Conservation (phyloP, 2,888 invertebrate species). For the Clusia tigrina region DNA sequence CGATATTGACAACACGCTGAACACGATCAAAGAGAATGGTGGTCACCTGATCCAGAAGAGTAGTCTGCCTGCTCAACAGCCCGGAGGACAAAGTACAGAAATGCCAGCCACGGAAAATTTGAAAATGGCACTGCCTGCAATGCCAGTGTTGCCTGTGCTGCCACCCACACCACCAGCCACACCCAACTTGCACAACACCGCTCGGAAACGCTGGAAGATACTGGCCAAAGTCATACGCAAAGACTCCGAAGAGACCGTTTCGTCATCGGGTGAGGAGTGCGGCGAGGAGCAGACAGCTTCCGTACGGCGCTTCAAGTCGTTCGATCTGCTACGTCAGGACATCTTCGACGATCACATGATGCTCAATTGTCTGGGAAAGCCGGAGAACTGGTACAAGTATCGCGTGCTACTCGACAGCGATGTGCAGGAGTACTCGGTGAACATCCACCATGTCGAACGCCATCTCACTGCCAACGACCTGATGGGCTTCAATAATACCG, state of each 20-base stretch:
- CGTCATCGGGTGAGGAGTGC: constrained; percentile 55
- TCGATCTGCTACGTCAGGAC: constrained; percentile 68
- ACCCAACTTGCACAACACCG: constrained; percentile 64
- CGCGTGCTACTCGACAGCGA: constrained; percentile 64
- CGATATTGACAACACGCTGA: constrained; percentile 63
- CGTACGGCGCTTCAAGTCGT: constrained; percentile 69
- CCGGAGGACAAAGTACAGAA: not conserved
- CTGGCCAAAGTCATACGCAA: constrained; percentile 71
- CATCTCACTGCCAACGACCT: constrained; percentile 75
- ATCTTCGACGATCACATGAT: constrained; percentile 63
- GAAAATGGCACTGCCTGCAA: not conserved
- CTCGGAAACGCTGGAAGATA: constrained; percentile 75
- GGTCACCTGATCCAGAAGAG: constrained; percentile 40
- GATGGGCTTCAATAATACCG: constrained; percentile 84
- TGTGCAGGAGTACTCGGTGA: constrained; percentile 65
- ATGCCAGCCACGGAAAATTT: constrained; percentile 14
- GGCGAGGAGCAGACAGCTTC: constrained; percentile 65
- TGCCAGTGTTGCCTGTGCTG: constrained; percentile 26
- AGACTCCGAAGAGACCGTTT: constrained; percentile 62
- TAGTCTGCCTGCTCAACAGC: not conserved
- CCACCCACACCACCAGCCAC: constrained; percentile 61
- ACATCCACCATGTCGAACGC: constrained; percentile 70
- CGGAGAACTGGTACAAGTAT: constrained; percentile 72
- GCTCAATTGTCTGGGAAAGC: constrained; percentile 62
- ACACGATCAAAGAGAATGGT: constrained; percentile 59